Evolutionary conservation across 92 coral and sea anemone species (phyloP), one percentile per base, ranked within the genome.

Genomic region (Heliopora coerulea): DNA sequence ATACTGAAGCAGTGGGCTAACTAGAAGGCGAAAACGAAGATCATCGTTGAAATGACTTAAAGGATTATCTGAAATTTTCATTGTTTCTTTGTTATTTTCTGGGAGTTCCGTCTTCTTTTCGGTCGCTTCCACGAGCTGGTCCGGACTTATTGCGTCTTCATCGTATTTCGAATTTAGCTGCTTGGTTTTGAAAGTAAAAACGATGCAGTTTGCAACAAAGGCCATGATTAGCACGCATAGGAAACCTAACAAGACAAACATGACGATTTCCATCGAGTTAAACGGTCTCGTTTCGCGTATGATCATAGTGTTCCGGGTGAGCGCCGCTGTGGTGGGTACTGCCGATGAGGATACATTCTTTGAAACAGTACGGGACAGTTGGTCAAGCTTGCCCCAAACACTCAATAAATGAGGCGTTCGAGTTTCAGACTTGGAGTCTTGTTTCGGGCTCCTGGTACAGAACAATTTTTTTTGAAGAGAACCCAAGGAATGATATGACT

Each of bases 211-310:
- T 3, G 87, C 73, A 0, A 90, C 85, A 50, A 93, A 93, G 12
- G 83, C 96, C 73, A 90, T 67, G 74, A 90, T 84, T 19, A 88
- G 74, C 25, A 86, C 21, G 39, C 98, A 93, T n/a, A 93, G 74
- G 12, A 90, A 56, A 31, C 88, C 91, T 62, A 93, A 80, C 20
- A 93, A 54, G 5, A 74, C 74, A 75, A 93, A 85, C 64, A 93
- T 86, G 11, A 84, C 91, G 15, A 85, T 81, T 67, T 93, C 95
- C 75, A 93, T 69, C 4, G 91, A 61, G 9, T 91, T 76, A 26
- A 79, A 70, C 18, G 77, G 77, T 37, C 63, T 70, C 5, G 77
- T 54, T 35, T 70, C 77, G 18, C 50, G 62, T 1, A 70, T 34
- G 58, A 70, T 58, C 20, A 34, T 62, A 14, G 48, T 19, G 26